Conservation (phyloP, 2,797 vertebrate genomes). For the Leucoraja ocellata region DNA sequence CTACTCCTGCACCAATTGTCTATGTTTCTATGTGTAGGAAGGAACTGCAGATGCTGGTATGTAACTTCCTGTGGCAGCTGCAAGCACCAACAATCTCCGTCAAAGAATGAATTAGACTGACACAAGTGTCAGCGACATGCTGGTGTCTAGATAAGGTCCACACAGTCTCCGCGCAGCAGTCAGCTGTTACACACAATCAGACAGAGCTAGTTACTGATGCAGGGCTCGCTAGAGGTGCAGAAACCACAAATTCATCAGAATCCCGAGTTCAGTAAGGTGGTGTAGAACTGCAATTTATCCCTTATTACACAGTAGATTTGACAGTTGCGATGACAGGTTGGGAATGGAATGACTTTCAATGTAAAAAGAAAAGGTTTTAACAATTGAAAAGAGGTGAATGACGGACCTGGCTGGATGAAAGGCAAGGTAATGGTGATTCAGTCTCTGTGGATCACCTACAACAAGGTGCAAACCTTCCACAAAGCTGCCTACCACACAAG, state of each 20-base stretch:
- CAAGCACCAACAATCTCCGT: neutral
- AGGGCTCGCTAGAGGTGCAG: neutral
- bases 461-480: neutral
- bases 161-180: too few relatives aligned
- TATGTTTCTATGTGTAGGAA: too few relatives aligned
- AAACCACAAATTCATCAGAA: neutral
- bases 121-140: neutral
- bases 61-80: too few relatives aligned
- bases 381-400: neutral
- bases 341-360: neutral
- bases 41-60: too few relatives aligned
- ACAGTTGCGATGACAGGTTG: neutral
- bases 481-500: neutral
- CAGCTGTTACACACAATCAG: too few relatives aligned
- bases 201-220: neutral
- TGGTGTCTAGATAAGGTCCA: neutral
- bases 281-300: neutral
- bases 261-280: neutral
- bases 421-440: neutral
- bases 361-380: neutral
- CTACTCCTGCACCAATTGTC: too few relatives aligned
- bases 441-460: neutral
- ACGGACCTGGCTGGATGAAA: neutral
- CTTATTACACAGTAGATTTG: conserved; percentile 1
- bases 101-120: neutral